These are phyloP conservation scores for Peromyscus polionotus DNA, from an alignment of 2,113 vertebrate genomes.

Conservation along the genomic window DNA sequence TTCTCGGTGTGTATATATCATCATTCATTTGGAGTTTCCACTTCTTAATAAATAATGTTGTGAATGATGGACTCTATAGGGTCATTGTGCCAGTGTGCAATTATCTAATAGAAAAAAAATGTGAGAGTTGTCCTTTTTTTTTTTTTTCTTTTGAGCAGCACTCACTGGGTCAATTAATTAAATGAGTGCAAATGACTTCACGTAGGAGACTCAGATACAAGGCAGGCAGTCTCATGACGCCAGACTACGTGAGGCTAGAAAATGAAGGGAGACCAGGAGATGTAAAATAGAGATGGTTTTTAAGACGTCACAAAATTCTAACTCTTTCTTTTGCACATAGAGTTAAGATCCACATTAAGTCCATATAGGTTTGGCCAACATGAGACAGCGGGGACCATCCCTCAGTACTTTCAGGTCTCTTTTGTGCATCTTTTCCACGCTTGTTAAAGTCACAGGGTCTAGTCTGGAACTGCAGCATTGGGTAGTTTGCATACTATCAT, in stretches of 20 bases:
- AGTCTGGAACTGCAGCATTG: neutral
- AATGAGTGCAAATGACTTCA: conserved; percentile 75
- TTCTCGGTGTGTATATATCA: conserved; percentile 29
- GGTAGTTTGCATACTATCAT: neutral
- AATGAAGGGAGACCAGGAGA: conserved; percentile 30
- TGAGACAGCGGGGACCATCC: neutral
- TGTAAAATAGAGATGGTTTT: neutral
- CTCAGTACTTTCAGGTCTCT: neutral
- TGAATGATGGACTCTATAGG: conserved; percentile 57
- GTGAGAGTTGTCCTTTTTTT: conserved; percentile 64
- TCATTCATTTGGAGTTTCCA: conserved; percentile 67
- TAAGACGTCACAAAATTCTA: conserved; percentile 25
- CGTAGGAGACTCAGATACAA: conserved; percentile 71
- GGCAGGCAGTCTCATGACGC: conserved; percentile 35
- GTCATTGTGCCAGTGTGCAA: conserved; percentile 58
- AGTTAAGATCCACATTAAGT: neutral
- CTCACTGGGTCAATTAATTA: conserved; percentile 83
- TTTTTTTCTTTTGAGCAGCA: conserved; percentile 59
- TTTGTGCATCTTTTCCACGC: neutral
- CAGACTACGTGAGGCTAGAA: conserved; percentile 21
- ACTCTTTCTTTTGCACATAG: neutral
- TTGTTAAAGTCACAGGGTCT: neutral
- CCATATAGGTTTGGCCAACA: neutral
- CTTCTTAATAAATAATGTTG: conserved; percentile 42
- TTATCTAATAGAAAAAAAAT: conserved; percentile 76